A percentile compares a stretch with the other conserved stretches of the same genome.
These are phyloP conservation scores for Neelides sp. DNA, from an alignment of 1,140 invertebrate species.

Conservation along the genomic window DNA sequence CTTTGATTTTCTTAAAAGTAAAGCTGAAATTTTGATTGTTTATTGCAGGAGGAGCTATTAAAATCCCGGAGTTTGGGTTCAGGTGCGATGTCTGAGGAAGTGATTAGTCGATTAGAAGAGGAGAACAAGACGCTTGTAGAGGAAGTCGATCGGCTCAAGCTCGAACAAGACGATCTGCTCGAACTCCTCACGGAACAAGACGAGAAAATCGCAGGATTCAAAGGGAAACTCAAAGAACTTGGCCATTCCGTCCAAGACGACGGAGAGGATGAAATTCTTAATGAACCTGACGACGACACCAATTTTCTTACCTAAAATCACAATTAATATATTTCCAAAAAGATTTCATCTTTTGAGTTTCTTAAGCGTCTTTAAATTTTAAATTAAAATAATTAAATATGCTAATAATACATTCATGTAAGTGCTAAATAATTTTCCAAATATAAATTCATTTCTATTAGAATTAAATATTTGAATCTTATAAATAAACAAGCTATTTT, in stretches of 20 bases:
- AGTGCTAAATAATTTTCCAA: too few species aligned
- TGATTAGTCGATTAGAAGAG: constrained; percentile 29
- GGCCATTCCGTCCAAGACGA: constrained; percentile 43
- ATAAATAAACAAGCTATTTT: too few species aligned
- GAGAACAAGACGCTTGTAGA: constrained; percentile 34
- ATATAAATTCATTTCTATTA: too few species aligned
- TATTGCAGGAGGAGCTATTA: constrained; percentile 23
- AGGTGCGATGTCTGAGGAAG: constrained; percentile 36
- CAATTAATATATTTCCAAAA: too few species aligned
- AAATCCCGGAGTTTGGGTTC: constrained; percentile 30
- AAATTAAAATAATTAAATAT: too few species aligned
- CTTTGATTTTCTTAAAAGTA: constrained; percentile 15
- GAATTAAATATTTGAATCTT: too few species aligned
- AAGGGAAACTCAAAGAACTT: constrained; percentile 50
- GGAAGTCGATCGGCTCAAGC: constrained; percentile 58
- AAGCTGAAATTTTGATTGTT: constrained; percentile 27
- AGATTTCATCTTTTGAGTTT: too few species aligned
- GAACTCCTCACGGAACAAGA: constrained; percentile 74
- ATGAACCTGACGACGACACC: too few species aligned
- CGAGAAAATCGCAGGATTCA: constrained; percentile 55
- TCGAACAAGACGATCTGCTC: constrained; percentile 82
- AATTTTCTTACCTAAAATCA: too few species aligned
- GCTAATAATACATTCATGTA: too few species aligned
- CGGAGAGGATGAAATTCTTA: too few species aligned
- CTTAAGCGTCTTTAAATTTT: too few species aligned